Percentiles rank a stretch among this genome's conserved stretches.
Evolutionary conservation across 2,888 invertebrate species (phyloP).

Genomic region (Auanema freiburgensis): DNA sequence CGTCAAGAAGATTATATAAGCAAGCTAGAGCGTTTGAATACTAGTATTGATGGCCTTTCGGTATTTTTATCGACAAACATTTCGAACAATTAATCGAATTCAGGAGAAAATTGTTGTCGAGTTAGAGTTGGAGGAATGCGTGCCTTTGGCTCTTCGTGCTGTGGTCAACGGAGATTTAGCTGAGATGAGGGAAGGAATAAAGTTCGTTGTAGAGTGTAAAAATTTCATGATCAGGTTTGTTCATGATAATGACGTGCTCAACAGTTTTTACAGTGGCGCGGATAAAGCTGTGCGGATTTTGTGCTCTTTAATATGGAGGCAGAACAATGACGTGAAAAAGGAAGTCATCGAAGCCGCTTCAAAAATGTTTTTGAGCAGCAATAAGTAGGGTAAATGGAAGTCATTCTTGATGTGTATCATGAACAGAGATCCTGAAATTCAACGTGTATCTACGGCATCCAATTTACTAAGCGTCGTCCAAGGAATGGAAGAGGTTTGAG

Average conservation of each 20-base stretch:
- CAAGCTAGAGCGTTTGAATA: constrained; percentile 5
- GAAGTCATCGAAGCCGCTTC: constrained; percentile 34
- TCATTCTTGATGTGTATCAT: background rate
- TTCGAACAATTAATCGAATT: constrained; percentile 11
- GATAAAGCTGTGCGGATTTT: constrained; percentile 35
- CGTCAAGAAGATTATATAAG: constrained; percentile 16
- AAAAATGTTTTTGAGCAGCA: constrained; percentile 39
- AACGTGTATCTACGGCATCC: constrained; percentile 26
- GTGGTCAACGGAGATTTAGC: constrained; percentile 36
- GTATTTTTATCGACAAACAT: background rate
- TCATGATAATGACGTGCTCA: background rate
- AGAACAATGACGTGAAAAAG: constrained; percentile 27
- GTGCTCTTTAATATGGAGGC: constrained; percentile 47
- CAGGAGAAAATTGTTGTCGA: constrained; percentile 38
- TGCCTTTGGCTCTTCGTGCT: constrained; percentile 31
- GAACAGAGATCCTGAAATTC: constrained; percentile 15
- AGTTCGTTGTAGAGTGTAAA: constrained; percentile 77
- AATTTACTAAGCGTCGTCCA: constrained; percentile 33
- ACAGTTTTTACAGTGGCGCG: constrained; percentile 21
- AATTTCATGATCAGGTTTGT: constrained; percentile 61
- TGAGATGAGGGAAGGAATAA: constrained; percentile 74
- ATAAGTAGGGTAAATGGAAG: constrained; percentile 25
- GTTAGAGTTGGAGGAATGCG: constrained; percentile 26
- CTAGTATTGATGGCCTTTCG: background rate
- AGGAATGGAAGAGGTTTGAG: constrained; percentile 20